Percentiles rank a stretch among this genome's conserved stretches.
phyloP scores from a whole-genome alignment of 2,888 invertebrate genomes.

The Lasioglossum figueresi region DNA sequence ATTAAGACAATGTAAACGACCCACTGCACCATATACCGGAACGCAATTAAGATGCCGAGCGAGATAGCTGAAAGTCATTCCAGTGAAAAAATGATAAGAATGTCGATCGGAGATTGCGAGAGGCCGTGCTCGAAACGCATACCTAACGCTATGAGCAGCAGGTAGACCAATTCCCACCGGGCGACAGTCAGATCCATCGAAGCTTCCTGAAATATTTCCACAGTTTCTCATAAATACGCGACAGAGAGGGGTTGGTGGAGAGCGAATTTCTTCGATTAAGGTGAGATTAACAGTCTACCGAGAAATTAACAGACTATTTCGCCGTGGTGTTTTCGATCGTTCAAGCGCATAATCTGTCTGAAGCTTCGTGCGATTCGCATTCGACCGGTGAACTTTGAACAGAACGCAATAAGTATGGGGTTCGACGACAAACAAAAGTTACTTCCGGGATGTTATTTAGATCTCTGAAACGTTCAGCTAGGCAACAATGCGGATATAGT shows the following conservation, averaged over 20 bases:
- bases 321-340: background rate
- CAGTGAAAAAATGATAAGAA: conserved; percentile 27
- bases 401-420: background rate
- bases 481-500: background rate
- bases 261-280: background rate
- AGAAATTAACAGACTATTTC: background rate
- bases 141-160: conserved; percentile 87
- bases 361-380: conserved; percentile 12
- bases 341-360: background rate
- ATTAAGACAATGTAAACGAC: conserved; percentile 88
- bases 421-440: background rate
- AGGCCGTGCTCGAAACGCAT: conserved; percentile 49
- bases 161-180: conserved; percentile 86
- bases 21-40: conserved; percentile 86
- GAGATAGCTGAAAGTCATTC: conserved; percentile 85
- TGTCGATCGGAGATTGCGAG: conserved; percentile 3
- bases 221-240: conserved; percentile 14
- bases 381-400: background rate
- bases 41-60: conserved; percentile 85
- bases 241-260: background rate
- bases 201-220: conserved; percentile 85
- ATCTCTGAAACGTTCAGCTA: background rate
- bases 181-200: conserved; percentile 86
- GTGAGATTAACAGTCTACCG: background rate
- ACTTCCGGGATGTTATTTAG: background rate